These are phyloP conservation scores for Phalacrocorax aristotelis DNA, from an alignment of 2,113 vertebrate genomes.

Conservation along the genomic window DNA sequence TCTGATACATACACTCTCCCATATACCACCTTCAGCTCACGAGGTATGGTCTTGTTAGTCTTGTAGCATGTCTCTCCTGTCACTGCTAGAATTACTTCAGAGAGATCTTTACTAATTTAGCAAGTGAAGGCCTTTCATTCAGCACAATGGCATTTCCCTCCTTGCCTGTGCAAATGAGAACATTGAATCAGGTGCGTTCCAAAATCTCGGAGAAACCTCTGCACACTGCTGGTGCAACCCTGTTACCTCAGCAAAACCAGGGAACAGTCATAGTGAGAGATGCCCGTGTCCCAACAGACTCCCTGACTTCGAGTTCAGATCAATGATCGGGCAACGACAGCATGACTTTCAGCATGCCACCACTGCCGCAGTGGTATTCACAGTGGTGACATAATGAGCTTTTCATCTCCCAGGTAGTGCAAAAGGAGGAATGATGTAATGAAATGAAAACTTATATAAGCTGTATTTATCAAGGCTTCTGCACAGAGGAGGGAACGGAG, in stretches of 20 bases:
- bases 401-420: background rate
- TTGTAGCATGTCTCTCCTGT: background rate
- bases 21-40: background rate
- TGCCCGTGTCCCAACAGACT: background rate
- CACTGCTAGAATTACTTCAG: background rate
- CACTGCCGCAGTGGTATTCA: background rate
- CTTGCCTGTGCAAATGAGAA: background rate
- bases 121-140: background rate
- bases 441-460: background rate
- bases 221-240: background rate
- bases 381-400: background rate
- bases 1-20: background rate
- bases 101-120: background rate
- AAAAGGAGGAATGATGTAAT: background rate
- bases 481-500: background rate
- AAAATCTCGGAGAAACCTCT: background rate
- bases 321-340: rapidly evolving
- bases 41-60: background rate
- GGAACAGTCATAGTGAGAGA: background rate
- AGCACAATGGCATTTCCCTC: background rate
- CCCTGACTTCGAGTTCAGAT: background rate
- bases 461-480: background rate
- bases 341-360: background rate
- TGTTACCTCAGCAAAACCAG: background rate
- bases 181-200: background rate